Evolutionary conservation across 64 coral and sea anemone genomes (phyloP).

Genomic region (Exaiptasia diaphana): DNA sequence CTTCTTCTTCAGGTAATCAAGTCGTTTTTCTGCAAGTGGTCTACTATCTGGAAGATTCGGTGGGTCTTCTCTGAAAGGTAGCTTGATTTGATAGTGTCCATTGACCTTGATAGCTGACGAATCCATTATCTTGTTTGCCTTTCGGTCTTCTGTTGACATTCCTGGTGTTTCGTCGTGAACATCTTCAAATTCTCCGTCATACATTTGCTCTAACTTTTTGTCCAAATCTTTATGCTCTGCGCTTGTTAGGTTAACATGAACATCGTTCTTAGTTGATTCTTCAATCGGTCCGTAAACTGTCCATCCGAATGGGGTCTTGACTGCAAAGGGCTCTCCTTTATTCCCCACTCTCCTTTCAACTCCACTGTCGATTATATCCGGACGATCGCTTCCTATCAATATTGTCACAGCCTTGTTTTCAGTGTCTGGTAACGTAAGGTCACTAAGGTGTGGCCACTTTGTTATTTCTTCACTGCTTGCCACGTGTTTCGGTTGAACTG

Average conservation of each 20-base stretch:
- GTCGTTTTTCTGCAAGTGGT: constrained; percentile 37
- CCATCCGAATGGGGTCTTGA: constrained; percentile 62
- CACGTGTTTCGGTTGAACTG: constrained; percentile 41
- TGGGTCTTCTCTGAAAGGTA: constrained; percentile 43
- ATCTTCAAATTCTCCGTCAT: constrained; percentile 24
- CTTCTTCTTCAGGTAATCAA: constrained; percentile 36
- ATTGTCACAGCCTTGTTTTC: constrained; percentile 30
- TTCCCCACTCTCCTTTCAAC: constrained; percentile 30
- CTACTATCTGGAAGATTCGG: constrained; percentile 67
- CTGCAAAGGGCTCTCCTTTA: constrained; percentile 54
- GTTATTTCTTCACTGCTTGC: constrained; percentile 43
- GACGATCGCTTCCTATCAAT: constrained; percentile 62
- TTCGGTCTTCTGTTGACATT: constrained; percentile 44
- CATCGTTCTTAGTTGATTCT: background rate
- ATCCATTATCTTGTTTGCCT: constrained; percentile 33
- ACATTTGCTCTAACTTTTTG: constrained; percentile 11
- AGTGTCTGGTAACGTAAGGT: constrained; percentile 29
- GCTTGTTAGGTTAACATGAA: constrained; percentile 20
- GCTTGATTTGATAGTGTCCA: constrained; percentile 52
- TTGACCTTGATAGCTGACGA: constrained; percentile 15
- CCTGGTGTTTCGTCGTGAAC: background rate
- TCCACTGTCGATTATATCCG: constrained; percentile 64
- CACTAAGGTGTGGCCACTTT: constrained; percentile 56
- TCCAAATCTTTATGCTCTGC: background rate
- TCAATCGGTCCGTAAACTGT: constrained; percentile 67